These are phyloP conservation scores for Drosophila lini DNA, from an alignment of 1,140 invertebrate genomes.

Conservation along the genomic window DNA sequence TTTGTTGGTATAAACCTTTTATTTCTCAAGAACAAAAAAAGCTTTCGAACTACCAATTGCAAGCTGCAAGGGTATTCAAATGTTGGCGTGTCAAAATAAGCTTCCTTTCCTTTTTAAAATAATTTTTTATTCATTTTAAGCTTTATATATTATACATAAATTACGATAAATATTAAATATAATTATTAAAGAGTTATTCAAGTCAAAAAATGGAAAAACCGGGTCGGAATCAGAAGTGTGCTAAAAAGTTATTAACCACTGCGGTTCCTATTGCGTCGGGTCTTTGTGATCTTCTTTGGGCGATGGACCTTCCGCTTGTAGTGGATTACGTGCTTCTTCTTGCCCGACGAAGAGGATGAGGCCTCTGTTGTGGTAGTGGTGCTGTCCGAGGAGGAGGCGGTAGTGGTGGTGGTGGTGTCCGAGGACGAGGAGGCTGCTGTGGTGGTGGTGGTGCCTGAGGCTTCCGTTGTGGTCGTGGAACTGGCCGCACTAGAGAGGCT, in stretches of 20 bases:
- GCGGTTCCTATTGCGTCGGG: background rate
- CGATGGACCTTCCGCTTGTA: slow-evolving; percentile 7
- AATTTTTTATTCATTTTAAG: background rate
- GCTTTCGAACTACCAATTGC: no score
- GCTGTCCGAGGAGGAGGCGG: background rate
- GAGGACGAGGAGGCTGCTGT: slow-evolving; percentile 6
- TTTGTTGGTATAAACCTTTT: no score
- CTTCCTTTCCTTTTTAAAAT: background rate
- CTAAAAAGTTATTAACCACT: background rate
- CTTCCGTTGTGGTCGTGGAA: slow-evolving; percentile 1
- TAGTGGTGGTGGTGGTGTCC: slow-evolving; percentile 17
- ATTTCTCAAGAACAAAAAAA: no score
- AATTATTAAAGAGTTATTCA: background rate
- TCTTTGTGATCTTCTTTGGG: slow-evolving; percentile 3
- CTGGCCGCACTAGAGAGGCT: background rate
- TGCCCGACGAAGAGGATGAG: background rate
- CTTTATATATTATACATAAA: background rate
- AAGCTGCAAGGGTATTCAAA: no score
- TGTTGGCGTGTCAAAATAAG: no score
- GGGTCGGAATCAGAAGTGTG: background rate
- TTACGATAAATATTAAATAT: background rate
- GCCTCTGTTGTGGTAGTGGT: slow-evolving; percentile 11
- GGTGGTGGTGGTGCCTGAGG: background rate
- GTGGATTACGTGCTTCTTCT: slow-evolving; percentile 7
- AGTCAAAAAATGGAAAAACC: background rate